Evolutionary conservation across 2,888 invertebrate genomes (phyloP), one percentile per base, ranked within the genome.

Genomic region (Cartodere bifasciata): DNA sequence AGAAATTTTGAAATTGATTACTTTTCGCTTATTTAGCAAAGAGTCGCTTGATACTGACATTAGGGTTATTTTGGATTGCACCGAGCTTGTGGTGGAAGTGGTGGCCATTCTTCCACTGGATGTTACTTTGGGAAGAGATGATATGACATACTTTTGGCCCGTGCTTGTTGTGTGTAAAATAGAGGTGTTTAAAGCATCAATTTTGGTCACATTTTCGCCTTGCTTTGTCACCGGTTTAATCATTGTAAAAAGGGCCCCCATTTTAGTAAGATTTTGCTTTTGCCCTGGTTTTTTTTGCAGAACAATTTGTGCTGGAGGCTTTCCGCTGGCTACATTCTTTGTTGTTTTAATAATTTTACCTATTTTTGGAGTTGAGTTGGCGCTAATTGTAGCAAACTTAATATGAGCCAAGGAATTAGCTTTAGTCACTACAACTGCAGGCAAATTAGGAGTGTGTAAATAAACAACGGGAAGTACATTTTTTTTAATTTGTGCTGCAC

Each of bases 1-100:
- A 13, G 70, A 67, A 48, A 78, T 74, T 61, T 78, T 76, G 35
- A 77, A 61, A 53, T 76, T 77, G 35, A 75, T 72, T 43, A 73
- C 67, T 27, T 70, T 72, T 69, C 66, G 48, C 45, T 70, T 67
- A 7, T 39, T 34, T 11, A 16, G 21, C 25, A 22, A 37, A 28
- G 14, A 44, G 4, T 35, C 35, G 12, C 13, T 23, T 12, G 55
- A 40, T 34, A 58, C 33, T 11, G 58, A 56, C 48, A 59, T 44
- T n/a, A 58, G 42, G 6, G 57, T 48, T 25, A 59, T 47, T 47
- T 58, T 58, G 13, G 58, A 42, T 38, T 56, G 56, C 10, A 57
- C 64, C 6, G 66, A 62, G 62, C 70, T 71, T 1, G 70, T 67
- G 2, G 68, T 65, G 9, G 67, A 65, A 1, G 71, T 70, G 23